phyloP scores from a whole-genome alignment of 2,113 vertebrate genomes.

The Indicator maculatus region DNA sequence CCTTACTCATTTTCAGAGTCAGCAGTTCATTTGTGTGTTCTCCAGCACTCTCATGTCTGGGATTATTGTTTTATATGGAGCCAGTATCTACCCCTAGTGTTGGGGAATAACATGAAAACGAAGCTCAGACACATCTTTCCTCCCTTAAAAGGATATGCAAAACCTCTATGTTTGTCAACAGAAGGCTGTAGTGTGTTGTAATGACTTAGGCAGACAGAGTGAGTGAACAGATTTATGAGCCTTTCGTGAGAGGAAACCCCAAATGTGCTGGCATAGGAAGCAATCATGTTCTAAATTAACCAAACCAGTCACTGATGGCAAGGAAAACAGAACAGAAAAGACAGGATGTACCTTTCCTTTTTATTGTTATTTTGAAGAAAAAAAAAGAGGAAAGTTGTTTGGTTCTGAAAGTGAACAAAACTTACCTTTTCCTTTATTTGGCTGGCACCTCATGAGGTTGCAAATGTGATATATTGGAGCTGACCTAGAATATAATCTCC shows the following conservation, averaged over 20 bases:
- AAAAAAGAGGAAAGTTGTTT: neutral
- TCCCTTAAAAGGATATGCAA: neutral
- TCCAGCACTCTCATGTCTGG: neutral
- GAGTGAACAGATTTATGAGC: neutral
- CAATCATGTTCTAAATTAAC: neutral
- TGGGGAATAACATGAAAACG: neutral
- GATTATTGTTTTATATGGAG: neutral
- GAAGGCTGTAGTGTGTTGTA: neutral
- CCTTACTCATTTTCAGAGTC: neutral
- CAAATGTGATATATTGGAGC: slow-evolving; percentile 1
- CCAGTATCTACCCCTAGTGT: neutral
- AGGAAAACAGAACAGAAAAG: neutral
- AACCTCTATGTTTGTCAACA: accelerated
- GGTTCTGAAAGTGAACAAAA: neutral
- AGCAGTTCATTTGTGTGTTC: neutral
- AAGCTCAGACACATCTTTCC: neutral
- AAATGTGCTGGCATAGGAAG: neutral
- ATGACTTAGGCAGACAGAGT: neutral
- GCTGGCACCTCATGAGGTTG: neutral
- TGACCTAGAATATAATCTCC: slow-evolving; percentile 21
- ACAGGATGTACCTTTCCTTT: neutral
- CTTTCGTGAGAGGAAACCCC: neutral
- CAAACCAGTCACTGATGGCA: neutral
- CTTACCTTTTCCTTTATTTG: slow-evolving; percentile 1
- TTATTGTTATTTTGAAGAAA: neutral